Percentiles rank a stretch among this genome's conserved stretches.
Conservation (phyloP, 2,797 vertebrate genomes). For the Sebastolobus alascanus region DNA sequence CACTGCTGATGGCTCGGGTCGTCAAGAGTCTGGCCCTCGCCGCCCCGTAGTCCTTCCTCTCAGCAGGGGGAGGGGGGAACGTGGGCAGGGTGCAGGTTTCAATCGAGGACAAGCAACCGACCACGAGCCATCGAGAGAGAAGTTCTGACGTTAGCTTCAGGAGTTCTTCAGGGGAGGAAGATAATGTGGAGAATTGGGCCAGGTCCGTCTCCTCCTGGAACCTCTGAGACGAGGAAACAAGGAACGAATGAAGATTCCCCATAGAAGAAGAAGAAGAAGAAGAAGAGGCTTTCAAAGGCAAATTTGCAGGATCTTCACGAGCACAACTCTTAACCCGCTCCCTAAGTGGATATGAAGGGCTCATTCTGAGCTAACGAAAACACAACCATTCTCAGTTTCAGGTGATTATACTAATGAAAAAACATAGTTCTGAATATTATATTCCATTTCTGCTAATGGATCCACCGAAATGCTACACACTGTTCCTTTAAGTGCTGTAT, state of each 20-base stretch:
- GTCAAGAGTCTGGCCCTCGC: slow-evolving; percentile 72
- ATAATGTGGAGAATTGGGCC: slow-evolving; percentile 44
- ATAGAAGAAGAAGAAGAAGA: neutral
- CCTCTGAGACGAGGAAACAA: slow-evolving; percentile 62
- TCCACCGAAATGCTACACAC: too few species aligned
- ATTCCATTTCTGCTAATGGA: too few species aligned
- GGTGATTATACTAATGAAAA: too few species aligned
- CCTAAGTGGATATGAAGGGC: too few species aligned
- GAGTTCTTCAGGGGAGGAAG: slow-evolving; percentile 83
- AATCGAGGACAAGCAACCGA: slow-evolving; percentile 63
- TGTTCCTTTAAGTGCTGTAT: neutral
- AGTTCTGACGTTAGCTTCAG: slow-evolving; percentile 80
- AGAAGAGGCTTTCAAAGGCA: neutral
- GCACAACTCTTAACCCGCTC: neutral
- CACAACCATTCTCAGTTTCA: too few species aligned
- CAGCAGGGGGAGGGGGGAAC: slow-evolving; percentile 50
- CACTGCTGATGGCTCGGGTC: slow-evolving; percentile 54
- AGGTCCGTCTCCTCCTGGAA: slow-evolving; percentile 79
- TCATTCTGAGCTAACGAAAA: too few species aligned
- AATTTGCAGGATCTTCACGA: neutral
- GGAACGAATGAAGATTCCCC: neutral
- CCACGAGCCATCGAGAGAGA: slow-evolving; percentile 74
- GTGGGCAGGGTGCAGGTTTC: slow-evolving; percentile 74
- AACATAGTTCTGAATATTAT: too few species aligned
- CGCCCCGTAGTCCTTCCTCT: slow-evolving; percentile 60